Percentiles rank a stretch among this genome's conserved stretches.
These are phyloP conservation scores for Drosophila bipectinata DNA, from an alignment of 1,140 invertebrate genomes.

Conservation along the genomic window DNA sequence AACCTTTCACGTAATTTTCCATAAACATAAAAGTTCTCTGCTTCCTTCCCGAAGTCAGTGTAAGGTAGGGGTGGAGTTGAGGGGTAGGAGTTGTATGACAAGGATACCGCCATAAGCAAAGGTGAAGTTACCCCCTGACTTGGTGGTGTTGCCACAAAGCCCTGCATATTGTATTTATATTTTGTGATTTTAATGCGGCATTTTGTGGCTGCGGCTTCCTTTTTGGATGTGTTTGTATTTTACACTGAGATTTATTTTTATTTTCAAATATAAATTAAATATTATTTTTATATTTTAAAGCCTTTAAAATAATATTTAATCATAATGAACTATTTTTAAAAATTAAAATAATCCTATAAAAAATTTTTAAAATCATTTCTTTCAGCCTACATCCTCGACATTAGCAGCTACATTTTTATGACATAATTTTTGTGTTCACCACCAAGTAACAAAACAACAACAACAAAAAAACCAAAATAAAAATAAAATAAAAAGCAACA, in stretches of 20 bases:
- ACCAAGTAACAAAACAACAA: constrained; percentile 22
- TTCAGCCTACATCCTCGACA: constrained; percentile 36
- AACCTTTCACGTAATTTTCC: constrained; percentile 68
- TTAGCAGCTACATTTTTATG: constrained; percentile 72
- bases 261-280: background rate
- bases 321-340: background rate
- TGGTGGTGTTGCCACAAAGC: constrained; percentile 38
- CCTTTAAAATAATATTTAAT: background rate
- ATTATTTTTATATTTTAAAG: background rate
- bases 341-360: too few relatives aligned
- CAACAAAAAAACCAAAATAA: background rate
- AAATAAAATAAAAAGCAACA: constrained; percentile 1
- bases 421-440: constrained; percentile 67
- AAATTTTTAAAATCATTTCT: background rate
- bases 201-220: constrained; percentile 65
- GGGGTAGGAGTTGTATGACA: background rate
- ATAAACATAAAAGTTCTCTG: constrained; percentile 73
- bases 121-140: background rate
- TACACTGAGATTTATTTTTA: constrained; percentile 11
- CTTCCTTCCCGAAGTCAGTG: constrained; percentile 36
- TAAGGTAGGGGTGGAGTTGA: background rate
- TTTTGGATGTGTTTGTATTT: background rate
- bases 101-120: background rate
- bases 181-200: constrained; percentile 79
- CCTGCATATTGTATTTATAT: constrained; percentile 77